A percentile compares a stretch with the other conserved stretches of the same genome.
phyloP scores from a whole-genome alignment of 2,113 vertebrate species.

The Ardeotis arabs region DNA sequence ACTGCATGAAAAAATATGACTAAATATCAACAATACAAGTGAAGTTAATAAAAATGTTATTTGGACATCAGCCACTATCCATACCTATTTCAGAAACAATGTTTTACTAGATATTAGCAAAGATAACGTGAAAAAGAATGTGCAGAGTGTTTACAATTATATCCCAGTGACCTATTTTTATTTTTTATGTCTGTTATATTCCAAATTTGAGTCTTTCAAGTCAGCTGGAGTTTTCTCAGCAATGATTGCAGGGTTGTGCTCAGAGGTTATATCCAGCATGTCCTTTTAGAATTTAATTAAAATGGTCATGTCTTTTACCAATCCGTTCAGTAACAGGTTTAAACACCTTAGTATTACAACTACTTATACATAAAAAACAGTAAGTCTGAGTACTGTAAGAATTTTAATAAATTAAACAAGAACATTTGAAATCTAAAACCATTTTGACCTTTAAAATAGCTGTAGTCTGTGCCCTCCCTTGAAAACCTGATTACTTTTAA shows the following conservation, averaged over 20 bases:
- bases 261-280: background rate
- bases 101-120: background rate
- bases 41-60: background rate
- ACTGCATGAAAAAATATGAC: background rate
- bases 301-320: background rate
- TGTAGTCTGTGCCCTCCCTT: background rate
- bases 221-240: background rate
- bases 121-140: background rate
- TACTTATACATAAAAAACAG: background rate
- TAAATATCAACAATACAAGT: background rate
- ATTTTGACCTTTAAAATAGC: conserved; percentile 18
- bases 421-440: background rate
- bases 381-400: background rate
- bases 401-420: background rate
- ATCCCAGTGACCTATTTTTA: conserved; percentile 38
- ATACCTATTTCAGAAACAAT: background rate
- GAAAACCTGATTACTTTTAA: conserved; percentile 11
- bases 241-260: background rate
- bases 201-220: conserved; percentile 2
- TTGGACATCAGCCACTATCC: background rate
- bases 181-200: background rate
- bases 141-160: background rate
- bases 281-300: background rate
- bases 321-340: background rate
- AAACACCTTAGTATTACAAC: background rate